phyloP scores from a whole-genome alignment of 2,797 vertebrate genomes.

The Meriones psammophilus region DNA sequence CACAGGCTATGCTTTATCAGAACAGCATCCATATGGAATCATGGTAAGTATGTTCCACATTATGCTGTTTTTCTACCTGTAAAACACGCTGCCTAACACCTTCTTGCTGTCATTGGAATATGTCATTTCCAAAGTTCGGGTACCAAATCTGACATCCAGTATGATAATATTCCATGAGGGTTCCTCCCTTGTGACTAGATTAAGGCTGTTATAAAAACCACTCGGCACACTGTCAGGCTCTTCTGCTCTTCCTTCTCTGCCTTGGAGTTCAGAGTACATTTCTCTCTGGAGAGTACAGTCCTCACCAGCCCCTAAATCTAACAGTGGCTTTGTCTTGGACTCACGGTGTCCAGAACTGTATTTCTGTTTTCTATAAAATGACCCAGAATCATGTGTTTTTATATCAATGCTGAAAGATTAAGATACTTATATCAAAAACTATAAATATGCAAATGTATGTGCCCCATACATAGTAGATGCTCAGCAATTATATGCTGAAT shows the following conservation, averaged over 20 bases:
- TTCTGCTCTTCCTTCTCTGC: no score
- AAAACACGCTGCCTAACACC: background rate
- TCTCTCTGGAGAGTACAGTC: background rate
- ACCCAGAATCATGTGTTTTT: background rate
- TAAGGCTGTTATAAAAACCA: background rate
- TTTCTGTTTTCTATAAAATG: background rate
- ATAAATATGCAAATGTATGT: background rate
- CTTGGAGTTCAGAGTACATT: no score
- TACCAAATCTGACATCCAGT: background rate
- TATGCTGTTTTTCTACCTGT: background rate
- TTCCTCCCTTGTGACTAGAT: background rate
- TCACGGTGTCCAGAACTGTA: background rate
- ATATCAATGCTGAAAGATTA: background rate
- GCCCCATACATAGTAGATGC: background rate
- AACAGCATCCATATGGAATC: background rate
- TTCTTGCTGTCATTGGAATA: background rate
- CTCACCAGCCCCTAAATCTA: background rate
- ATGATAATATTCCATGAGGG: background rate
- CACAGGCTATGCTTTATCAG: background rate
- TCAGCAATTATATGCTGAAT: background rate
- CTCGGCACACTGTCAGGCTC: background rate
- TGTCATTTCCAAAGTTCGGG: background rate
- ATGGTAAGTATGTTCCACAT: background rate
- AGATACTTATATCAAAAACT: background rate
- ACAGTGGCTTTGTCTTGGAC: background rate